Conservation (phyloP, 2,113 vertebrate genomes). For the Pteruthius melanotis region DNA sequence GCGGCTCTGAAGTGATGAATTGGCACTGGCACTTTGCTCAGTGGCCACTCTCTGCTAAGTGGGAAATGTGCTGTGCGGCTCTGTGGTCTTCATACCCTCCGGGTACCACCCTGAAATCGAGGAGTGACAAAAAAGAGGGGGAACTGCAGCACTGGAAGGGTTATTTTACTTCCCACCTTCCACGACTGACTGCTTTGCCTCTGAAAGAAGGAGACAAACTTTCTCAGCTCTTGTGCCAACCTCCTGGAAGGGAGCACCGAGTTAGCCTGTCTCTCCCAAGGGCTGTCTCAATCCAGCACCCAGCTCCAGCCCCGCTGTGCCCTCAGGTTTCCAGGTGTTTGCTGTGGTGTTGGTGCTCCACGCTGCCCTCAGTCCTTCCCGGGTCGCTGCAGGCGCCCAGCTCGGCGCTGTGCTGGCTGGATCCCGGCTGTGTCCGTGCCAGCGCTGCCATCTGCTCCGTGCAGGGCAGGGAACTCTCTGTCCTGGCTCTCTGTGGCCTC, state of each 20-base stretch:
- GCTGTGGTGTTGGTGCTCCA: fast-evolving
- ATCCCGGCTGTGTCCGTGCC: background rate
- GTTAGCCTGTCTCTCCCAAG: fast-evolving
- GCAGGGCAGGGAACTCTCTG: background rate
- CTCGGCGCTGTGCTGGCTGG: background rate
- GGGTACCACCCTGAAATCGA: background rate
- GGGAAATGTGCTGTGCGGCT: background rate
- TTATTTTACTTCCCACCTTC: background rate
- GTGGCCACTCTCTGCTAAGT: background rate
- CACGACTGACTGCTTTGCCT: background rate
- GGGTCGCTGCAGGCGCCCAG: fast-evolving
- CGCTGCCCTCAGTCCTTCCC: fast-evolving
- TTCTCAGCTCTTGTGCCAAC: background rate
- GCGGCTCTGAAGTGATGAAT: background rate
- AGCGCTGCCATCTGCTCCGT: background rate
- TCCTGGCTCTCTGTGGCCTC: background rate
- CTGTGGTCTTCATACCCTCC: background rate
- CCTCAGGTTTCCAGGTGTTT: background rate
- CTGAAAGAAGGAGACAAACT: background rate
- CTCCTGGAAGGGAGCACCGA: background rate
- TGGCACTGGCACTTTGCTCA: background rate
- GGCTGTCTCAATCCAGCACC: background rate
- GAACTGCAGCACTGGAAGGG: background rate
- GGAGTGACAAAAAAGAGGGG: background rate
- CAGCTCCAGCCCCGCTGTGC: fast-evolving